Base-by-base conservation (phyloP, 2,113 vertebrate genomes). In the Anolis carolinensis region DNA sequence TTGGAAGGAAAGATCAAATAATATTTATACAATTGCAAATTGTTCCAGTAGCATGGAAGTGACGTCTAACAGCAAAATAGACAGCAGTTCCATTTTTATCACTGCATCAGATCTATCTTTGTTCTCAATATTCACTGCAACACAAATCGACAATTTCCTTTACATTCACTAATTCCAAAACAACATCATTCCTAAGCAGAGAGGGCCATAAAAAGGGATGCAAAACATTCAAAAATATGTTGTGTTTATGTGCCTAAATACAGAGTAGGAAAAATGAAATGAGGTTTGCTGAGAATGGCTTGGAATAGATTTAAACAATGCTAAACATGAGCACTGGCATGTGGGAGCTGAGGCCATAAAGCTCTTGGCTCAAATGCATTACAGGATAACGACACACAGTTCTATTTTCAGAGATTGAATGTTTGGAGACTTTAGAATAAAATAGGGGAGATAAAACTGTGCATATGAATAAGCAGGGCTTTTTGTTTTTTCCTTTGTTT, bases 291-390 rank as follows among this genome's bases (percentile, higher is more conserved):
- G 14, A 21, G 1, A 82, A 39, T 25, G 30, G 48, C 84, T 85
- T 75, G 65, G 34, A 82, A 65, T 68, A 74, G 27, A 76, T 83
- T 89, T 92, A 89, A 92, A 34, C 16, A 82, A 89, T 9, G 59
- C 10, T 81, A 85, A 75, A 2, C 71, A 32, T n/a, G 18, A 34
- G 13, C 48, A 1, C 39, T 25, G 83, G 34, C n/a, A 7, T 65
- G 14, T 52, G n/a, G 75, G 2, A 21, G 8, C 36, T 65, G 21
- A 5, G 89, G 25, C 3, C 1, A 1, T 88, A 88, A 74, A 32
- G 23, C 7, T 83, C 88, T 82, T 82, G 62, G 16, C 7, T 86
- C 30, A 90, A 86, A 79, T 18, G 13, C 79, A 76, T 23, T 76
- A 6, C 25, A 90, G 78, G 2, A 23, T 76, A 85, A 82, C 73